Percentiles rank a stretch among this genome's conserved stretches.
phyloP scores from a whole-genome alignment of 2,888 invertebrate species.

The Carabus problematicus region DNA sequence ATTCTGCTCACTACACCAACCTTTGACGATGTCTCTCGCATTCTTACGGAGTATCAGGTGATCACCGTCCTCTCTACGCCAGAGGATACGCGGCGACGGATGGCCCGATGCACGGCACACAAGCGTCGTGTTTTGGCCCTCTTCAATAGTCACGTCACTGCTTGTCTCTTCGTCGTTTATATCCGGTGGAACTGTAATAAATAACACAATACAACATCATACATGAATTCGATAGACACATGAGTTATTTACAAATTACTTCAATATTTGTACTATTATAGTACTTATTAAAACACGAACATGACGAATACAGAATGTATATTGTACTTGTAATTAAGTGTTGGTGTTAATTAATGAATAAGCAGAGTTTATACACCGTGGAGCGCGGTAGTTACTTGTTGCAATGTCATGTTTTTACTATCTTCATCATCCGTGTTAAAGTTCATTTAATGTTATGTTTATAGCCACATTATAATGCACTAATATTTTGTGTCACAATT shows the following conservation, averaged over 20 bases:
- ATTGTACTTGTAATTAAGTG: no score
- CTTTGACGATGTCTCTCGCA: conserved; percentile 57
- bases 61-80: conserved; percentile 67
- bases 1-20: conserved; percentile 49
- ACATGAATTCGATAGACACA: neutral
- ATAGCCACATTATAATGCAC: no score
- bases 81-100: conserved; percentile 66
- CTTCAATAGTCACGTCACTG: conserved; percentile 66
- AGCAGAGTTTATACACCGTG: no score
- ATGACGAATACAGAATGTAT: no score
- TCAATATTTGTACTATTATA: no score
- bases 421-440: no score
- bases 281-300: no score
- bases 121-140: conserved; percentile 68
- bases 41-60: conserved; percentile 57
- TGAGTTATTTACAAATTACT: no score
- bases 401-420: no score
- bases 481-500: neutral
- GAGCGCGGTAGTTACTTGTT: no score
- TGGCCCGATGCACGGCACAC: conserved; percentile 66
- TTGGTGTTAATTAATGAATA: no score
- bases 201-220: conserved; percentile 20
- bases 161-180: conserved; percentile 68
- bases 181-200: conserved; percentile 66
- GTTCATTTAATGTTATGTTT: neutral